Percentiles rank a stretch among this genome's conserved stretches.
phyloP scores from a whole-genome alignment of 2,888 invertebrate species.

The Apamea crenata region DNA sequence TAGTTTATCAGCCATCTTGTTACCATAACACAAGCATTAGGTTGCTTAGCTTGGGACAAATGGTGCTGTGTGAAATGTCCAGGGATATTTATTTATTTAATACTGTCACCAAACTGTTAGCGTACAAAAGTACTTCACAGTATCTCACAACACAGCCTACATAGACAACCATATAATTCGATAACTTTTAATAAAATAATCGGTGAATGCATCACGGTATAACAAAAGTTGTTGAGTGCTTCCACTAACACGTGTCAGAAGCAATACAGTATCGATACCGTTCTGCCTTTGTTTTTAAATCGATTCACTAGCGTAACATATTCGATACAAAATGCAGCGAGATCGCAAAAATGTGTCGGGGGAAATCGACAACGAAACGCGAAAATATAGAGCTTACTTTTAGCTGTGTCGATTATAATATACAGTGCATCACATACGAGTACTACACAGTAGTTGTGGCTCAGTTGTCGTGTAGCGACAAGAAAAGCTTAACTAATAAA shows the following conservation, averaged over 20 bases:
- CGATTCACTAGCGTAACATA: conserved; percentile 50
- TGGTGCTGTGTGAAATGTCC: too few species aligned
- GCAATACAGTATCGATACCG: conserved; percentile 49
- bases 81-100: too few species aligned
- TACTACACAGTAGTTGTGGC: neutral
- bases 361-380: conserved; percentile 36
- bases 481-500: too few species aligned
- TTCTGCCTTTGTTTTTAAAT: conserved; percentile 57
- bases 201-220: conserved; percentile 1
- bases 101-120: conserved; percentile 18
- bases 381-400: conserved; percentile 12
- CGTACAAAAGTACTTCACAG: neutral
- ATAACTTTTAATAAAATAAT: conserved; percentile 20
- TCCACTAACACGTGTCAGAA: conserved; percentile 47
- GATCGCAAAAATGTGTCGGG: conserved; percentile 48
- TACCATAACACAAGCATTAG: too few species aligned
- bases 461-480: too few species aligned
- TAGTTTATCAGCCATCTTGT: too few species aligned
- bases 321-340: conserved; percentile 56
- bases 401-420: neutral
- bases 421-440: neutral
- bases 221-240: conserved; percentile 38
- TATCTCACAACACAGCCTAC: neutral
- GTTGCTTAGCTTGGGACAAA: too few species aligned
- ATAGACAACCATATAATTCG: neutral